Evolutionary conservation across 1,140 invertebrate genomes (phyloP), one percentile per base, ranked within the genome.

Genomic region (Leguminivora glycinivorella): DNA sequence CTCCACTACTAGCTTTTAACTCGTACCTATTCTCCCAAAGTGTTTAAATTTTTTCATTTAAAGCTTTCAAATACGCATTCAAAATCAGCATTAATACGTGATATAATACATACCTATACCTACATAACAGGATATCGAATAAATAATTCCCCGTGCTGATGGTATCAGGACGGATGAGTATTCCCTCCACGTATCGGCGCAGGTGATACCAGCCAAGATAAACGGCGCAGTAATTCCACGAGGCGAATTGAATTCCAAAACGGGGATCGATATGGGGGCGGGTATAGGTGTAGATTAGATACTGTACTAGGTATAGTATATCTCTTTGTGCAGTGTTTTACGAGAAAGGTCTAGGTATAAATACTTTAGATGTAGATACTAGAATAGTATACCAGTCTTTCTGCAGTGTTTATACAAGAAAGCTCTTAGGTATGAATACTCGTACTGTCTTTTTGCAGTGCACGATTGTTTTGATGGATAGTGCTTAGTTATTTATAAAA

Each of bases 171-270:
- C 9, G 25, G 14, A 29, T 29, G 9, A 63, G 6, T n/a, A 63
- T 63, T 63, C 58, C n/a, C 68, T 74, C 69, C 88, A 85, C 87
- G 87, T 87, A 75, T 72, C 52, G 77, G 69, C 81, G 75, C 88
- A 90, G 87, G 88, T 90, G 88, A 81, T 87, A 72, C 78, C 74
- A 70, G 69, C 10, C 17, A 63, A 87, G 83, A 87, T 83, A 89
- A 80, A 81, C 77, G 79, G 76, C 76, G 81, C 75, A 79, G 80
- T 89, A 83, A 83, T 81, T 79, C 85, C 88, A 91, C 89, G 89
- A 78, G 83, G 82, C 83, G 88, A 88, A 91, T 91, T 91, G 87
- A 91, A 91, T 91, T 91, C 88, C 81, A 89, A 89, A 88, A 78
- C 72, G 56, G 63, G 81, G 85, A 88, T 90, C 88, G 73, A 90